Evolutionary conservation across 2,113 vertebrate species (phyloP), one percentile per base, ranked within the genome.

Genomic region (Syrmaticus mikado): DNA sequence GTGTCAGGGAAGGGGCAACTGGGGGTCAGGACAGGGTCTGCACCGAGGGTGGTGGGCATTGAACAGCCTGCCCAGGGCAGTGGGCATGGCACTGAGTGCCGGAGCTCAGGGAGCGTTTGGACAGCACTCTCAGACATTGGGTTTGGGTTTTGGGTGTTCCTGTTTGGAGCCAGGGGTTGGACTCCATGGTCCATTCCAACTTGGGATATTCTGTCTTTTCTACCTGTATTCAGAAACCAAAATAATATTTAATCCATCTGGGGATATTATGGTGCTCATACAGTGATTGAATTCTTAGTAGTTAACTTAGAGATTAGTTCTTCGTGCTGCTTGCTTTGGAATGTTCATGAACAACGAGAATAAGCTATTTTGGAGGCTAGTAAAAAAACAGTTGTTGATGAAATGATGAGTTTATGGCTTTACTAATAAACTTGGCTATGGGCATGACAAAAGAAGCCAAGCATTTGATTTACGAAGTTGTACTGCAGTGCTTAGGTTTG

Each of bases 151-250:
- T 57, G 30, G 55, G 55, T 57, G 30, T 3, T 57, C 6, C 55
- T 57, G 10, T n/a, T 10, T 57, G 30, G 55, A 32, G 28, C 15
- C 28, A 30, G 28, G 53, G 16, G 28, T 55, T 30, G 28, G 28
- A 30, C 28, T 55, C 8, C 6, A 55, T 57, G 17, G 30, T 57
- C 30, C 30, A 18, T 32, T n/a, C 55, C 10, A 20, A 57, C 30
- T 32, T 19, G 10, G 18, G 10, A 19, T n/a, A 57, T 57, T 57
- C 55, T 57, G 30, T n/a, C 30, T 32, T 57, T n/a, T n/a, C 55
- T 57, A 11, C n/a, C 10, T 55, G 53, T 94, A 41, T 90, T 93
- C 41, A 73, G 64, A 92, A 89, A 91, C 62, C 66, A 17, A 88
- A 91, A 57, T 84, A 52, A n/a, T 67, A 34, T 87, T 83, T 85